Evolutionary conservation across 2,888 invertebrate genomes (phyloP).

Genomic region (Epiperipatus broadwayi): DNA sequence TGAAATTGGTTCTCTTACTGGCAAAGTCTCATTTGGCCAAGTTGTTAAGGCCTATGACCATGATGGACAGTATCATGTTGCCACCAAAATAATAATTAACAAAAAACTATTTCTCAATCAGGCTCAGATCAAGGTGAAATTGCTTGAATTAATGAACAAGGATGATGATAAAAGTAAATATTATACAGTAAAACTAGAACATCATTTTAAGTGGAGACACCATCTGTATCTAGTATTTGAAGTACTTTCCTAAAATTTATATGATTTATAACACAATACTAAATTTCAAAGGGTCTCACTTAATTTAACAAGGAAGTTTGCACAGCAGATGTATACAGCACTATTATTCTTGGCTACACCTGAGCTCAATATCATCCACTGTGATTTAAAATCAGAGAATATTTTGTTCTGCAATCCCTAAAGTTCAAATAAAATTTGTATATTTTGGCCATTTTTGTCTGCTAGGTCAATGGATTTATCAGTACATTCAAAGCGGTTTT

Average conservation of each 20-base stretch:
- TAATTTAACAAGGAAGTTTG: conserved; percentile 98
- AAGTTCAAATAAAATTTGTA: conserved; percentile 96
- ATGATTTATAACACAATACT: conserved; percentile 96
- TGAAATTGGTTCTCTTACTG: conserved; percentile 96
- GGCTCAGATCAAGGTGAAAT: conserved; percentile 99
- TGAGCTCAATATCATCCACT: conserved; percentile 98
- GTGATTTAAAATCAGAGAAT: conserved; percentile 99
- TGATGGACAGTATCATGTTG: conserved; percentile 95
- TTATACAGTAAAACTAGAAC: conserved; percentile 98
- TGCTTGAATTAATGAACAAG: conserved; percentile 99
- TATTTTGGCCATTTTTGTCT: conserved; percentile 99
- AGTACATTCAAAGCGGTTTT: too few species aligned
- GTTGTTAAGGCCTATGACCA: too few species aligned
- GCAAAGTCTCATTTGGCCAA: conserved; percentile 78
- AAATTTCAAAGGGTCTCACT: conserved; percentile 98
- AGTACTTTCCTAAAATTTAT: conserved; percentile 95
- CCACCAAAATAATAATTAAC: conserved; percentile 99
- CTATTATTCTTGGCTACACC: conserved; percentile 96
- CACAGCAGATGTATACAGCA: conserved; percentile 96
- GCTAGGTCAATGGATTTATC: conserved; percentile 93
- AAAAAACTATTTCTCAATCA: conserved; percentile 99
- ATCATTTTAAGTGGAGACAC: conserved; percentile 99
- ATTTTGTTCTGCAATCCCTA: conserved; percentile 99
- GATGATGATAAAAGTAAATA: conserved; percentile 98
- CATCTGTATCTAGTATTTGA: conserved; percentile 99